Conservation (phyloP, 2,888 invertebrate species). For the Drosophila mettleri region DNA sequence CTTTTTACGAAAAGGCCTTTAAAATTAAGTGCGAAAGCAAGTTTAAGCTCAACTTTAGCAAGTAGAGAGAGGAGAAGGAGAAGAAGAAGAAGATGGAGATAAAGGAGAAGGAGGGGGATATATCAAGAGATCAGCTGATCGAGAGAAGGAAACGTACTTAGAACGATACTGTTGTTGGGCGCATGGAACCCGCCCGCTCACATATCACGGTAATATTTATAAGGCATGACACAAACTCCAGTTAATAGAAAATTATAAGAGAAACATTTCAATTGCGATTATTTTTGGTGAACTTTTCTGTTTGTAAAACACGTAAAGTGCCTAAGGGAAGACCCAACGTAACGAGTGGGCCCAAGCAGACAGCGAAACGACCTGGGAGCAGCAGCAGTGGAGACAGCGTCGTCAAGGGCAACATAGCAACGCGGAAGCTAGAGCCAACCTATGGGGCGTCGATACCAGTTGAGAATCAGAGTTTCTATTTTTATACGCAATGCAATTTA, state of each 20-base stretch:
- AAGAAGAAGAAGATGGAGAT: background rate
- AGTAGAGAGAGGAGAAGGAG: constrained; percentile 20
- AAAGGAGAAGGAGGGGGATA: background rate
- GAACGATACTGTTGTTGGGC: background rate
- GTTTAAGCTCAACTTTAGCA: constrained; percentile 52
- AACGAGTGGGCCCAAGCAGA: constrained; percentile 14
- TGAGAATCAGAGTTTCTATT: constrained; percentile 69
- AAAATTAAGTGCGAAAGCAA: constrained; percentile 56
- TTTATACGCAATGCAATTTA: constrained; percentile 67
- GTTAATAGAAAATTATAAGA: constrained; percentile 40
- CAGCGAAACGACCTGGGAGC: background rate
- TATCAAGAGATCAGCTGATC: background rate
- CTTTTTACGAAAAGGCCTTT: constrained; percentile 43
- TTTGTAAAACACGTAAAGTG: constrained; percentile 78
- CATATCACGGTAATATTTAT: constrained; percentile 21
- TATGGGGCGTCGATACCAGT: constrained; percentile 15
- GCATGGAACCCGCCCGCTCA: constrained; percentile 10
- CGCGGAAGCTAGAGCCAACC: constrained; percentile 55
- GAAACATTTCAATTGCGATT: constrained; percentile 11
- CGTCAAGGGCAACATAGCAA: constrained; percentile 55
- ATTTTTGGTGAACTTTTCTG: constrained; percentile 63
- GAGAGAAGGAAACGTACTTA: constrained; percentile 40
- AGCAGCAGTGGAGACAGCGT: constrained; percentile 31
- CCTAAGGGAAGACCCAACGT: constrained; percentile 48
- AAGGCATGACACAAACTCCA: constrained; percentile 50